Percentiles rank a stretch among this genome's conserved stretches.
These are phyloP conservation scores for Orthonevra nobilis DNA, from an alignment of 2,888 invertebrate species.

Conservation along the genomic window DNA sequence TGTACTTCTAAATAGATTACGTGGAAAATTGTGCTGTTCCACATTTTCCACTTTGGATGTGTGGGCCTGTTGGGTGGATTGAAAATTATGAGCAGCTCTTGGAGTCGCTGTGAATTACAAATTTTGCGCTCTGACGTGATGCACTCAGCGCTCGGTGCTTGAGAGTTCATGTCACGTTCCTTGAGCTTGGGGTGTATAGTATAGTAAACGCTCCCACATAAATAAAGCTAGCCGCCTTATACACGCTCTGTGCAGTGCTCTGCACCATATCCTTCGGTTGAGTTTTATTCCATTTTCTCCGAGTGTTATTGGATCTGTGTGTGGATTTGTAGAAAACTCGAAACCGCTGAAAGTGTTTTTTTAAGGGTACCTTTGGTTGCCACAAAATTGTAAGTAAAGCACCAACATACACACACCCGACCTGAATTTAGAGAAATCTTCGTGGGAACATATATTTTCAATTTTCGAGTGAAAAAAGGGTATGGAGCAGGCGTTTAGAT, in stretches of 20 bases:
- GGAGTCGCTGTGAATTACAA: conserved; percentile 69
- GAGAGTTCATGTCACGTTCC: conserved; percentile 65
- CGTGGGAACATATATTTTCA: conserved; percentile 70
- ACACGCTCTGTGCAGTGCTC: not conserved
- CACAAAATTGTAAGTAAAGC: conserved; percentile 59
- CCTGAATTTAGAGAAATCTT: conserved; percentile 46
- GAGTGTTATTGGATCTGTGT: conserved; percentile 60
- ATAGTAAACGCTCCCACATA: conserved; percentile 49
- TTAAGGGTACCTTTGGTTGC: conserved; percentile 40
- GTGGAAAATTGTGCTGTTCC: conserved; percentile 69
- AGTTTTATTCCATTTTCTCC: conserved; percentile 55
- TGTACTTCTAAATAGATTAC: conserved; percentile 67
- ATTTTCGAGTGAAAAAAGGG: conserved; percentile 50
- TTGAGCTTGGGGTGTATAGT: conserved; percentile 38
- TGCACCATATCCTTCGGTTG: conserved; percentile 13
- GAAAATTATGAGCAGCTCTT: conserved; percentile 70
- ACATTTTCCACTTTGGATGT: conserved; percentile 49
- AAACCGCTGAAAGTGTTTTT: conserved; percentile 61
- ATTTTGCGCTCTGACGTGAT: conserved; percentile 67
- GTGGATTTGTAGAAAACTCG: conserved; percentile 61
- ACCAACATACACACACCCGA: conserved; percentile 34
- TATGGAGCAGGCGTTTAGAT: conserved; percentile 45
- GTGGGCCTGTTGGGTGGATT: conserved; percentile 44
- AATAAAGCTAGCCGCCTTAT: conserved; percentile 48
- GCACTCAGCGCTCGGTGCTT: conserved; percentile 66